A percentile compares a stretch with the other conserved stretches of the same genome.
Conservation (phyloP, 2,888 invertebrate species). For the Amblyteles armatorius region DNA sequence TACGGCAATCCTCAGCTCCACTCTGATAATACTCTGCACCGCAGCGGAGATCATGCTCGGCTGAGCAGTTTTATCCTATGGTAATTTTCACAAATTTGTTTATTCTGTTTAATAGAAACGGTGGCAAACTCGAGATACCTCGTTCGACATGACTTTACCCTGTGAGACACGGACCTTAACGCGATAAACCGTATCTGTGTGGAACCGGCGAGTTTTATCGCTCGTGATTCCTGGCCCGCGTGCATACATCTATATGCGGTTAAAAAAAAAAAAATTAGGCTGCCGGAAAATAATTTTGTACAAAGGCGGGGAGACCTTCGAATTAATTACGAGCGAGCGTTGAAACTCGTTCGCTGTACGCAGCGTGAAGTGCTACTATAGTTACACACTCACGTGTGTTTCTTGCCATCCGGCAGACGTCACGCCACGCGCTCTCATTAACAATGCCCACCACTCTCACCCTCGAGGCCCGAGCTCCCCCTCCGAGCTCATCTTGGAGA, state of each 20-base stretch:
- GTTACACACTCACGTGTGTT: slow-evolving; percentile 28
- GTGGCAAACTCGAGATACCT: slow-evolving; percentile 9
- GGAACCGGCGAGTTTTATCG: slow-evolving; percentile 72
- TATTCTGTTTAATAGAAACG: slow-evolving; percentile 22
- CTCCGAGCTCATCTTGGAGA: slow-evolving; percentile 37
- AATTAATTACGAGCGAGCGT: slow-evolving; percentile 74
- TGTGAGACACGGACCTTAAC: background rate
- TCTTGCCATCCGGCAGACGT: slow-evolving; percentile 71
- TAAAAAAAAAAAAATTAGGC: slow-evolving; percentile 32
- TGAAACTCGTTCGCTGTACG: slow-evolving; percentile 61
- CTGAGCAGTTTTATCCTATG: background rate
- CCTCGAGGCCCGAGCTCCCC: slow-evolving; percentile 54
- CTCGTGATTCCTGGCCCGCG: slow-evolving; percentile 72
- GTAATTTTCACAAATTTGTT: slow-evolving; percentile 34
- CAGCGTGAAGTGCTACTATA: slow-evolving; percentile 34
- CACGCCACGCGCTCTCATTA: slow-evolving; percentile 78
- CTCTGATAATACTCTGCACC: slow-evolving; percentile 39
- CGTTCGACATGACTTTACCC: background rate
- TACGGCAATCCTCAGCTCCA: slow-evolving; percentile 34
- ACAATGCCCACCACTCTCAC: slow-evolving; percentile 71
- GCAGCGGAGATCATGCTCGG: background rate
- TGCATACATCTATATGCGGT: slow-evolving; percentile 46
- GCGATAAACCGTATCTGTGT: slow-evolving; percentile 29
- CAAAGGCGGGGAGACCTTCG: slow-evolving; percentile 65
- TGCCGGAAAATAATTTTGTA: slow-evolving; percentile 43